Base-by-base conservation (phyloP, 2,113 vertebrate species). In the Nicator chloris region DNA sequence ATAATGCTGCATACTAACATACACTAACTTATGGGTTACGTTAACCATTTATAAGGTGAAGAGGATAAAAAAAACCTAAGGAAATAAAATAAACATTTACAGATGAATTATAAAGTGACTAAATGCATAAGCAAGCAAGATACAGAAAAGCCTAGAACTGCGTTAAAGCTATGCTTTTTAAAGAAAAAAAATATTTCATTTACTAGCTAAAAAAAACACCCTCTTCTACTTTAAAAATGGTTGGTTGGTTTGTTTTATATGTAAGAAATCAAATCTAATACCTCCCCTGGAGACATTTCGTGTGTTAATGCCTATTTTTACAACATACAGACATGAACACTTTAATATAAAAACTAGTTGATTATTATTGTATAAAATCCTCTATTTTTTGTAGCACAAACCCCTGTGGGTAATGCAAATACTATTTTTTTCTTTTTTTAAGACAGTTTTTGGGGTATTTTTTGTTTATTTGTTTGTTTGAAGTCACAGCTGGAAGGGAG, bases 41-140 rank as follows among this genome's bases (percentile, higher is more conserved):
- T 96, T 87, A 96, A 98, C 98, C 98, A 97, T 95, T 96, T 97
- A 96, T 96, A 97, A 98, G 97, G 97, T 97, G 97, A 98, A 98
- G 98, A 98, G 98, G 98, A 97, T 97, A 97, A 97, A 86, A 91
- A 91, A 93, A 95, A 93, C 84, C 98, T 98, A 98, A 86, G 90
- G 71, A 95, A 95, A 97, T 96, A 97, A 97, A 95, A 97, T 97
- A 97, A 97, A 97, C 97, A 98, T 97, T 96, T 95, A 96, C 94
- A 95, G 88, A 97, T 90, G 96, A 94, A 97, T 98, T 97, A 98
- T 98, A 99, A 99, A 99, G 99, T 99, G 99, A 98, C 98, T 99
- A 99, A 98, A 99, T 98, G 98, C 98, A 95, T 96, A 97, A 98
- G 98, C 98, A 98, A 98, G 98, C 98, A 64, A 95, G 96, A 96